These are phyloP conservation scores for Agonopterix heracliana DNA, from an alignment of 2,888 invertebrate genomes.

Conservation along the genomic window DNA sequence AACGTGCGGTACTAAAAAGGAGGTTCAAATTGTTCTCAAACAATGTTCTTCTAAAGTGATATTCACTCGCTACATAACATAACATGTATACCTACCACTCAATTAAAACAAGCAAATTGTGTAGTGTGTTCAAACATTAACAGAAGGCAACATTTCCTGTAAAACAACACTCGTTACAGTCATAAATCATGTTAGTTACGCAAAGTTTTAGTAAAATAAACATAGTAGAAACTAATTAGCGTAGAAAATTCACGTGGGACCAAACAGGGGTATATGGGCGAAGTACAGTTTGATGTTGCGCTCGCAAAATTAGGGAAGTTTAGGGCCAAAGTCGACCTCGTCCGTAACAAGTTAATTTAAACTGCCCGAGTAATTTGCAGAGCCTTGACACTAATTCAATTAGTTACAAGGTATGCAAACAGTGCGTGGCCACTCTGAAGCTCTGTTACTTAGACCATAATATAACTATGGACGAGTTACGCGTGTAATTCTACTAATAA, in stretches of 20 bases:
- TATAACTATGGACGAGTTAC: too few species aligned
- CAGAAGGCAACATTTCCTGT: neutral
- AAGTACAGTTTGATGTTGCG: conserved; percentile 73
- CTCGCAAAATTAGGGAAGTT: conserved; percentile 73
- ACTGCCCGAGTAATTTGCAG: conserved; percentile 68
- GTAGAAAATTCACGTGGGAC: conserved; percentile 73
- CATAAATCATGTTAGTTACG: conserved; percentile 63
- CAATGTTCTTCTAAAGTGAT: too few species aligned
- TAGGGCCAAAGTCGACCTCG: conserved; percentile 63
- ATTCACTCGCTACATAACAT: too few species aligned
- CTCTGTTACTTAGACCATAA: conserved; percentile 9
- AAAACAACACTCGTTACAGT: conserved; percentile 31
- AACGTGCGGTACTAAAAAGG: too few species aligned
- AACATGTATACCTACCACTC: too few species aligned
- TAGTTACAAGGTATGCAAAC: conserved; percentile 64
- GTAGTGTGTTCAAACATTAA: too few species aligned
- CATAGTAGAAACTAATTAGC: conserved; percentile 70
- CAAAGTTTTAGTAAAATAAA: conserved; percentile 68
- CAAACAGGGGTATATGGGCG: conserved; percentile 62
- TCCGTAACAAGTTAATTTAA: conserved; percentile 69
- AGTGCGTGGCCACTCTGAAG: conserved; percentile 25
- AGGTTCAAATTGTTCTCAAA: too few species aligned
- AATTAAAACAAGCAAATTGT: too few species aligned
- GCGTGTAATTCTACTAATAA: too few species aligned
- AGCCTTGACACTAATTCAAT: conserved; percentile 71